A percentile compares a stretch with the other conserved stretches of the same genome.
Evolutionary conservation across 2,888 invertebrate species (phyloP).

Genomic region (Netelia fuscicornis): DNA sequence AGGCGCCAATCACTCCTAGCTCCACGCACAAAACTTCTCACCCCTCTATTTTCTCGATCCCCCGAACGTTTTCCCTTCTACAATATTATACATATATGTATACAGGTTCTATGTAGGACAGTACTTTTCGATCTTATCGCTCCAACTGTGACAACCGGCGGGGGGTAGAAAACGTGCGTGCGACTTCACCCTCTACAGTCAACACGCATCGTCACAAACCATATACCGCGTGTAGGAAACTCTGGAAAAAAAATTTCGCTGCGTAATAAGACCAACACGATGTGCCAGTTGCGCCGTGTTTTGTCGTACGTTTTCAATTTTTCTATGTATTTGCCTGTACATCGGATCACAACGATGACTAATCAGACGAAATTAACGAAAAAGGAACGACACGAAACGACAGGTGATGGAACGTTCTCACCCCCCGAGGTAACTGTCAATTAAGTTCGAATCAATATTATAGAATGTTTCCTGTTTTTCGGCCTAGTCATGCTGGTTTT

Average conservation of each 20-base stretch:
- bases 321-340: background rate
- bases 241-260: background rate
- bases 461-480: no score
- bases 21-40: slow-evolving; percentile 63
- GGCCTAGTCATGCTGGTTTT: no score
- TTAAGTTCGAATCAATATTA: no score
- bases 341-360: no score
- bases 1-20: slow-evolving; percentile 43
- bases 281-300: background rate
- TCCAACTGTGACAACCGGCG: slow-evolving; percentile 1
- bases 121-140: slow-evolving; percentile 54
- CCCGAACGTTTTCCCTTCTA: slow-evolving; percentile 9
- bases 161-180: slow-evolving; percentile 39
- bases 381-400: no score
- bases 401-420: no score
- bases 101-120: background rate
- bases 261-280: background rate
- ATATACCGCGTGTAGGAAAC: background rate
- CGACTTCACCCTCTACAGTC: slow-evolving; percentile 20
- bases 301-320: background rate
- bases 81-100: background rate
- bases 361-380: no score
- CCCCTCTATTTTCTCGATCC: slow-evolving; percentile 47
- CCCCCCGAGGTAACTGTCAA: no score
- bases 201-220: slow-evolving; percentile 29